Base-by-base conservation (phyloP, 2,888 invertebrate species). In the Lagria hirta region DNA sequence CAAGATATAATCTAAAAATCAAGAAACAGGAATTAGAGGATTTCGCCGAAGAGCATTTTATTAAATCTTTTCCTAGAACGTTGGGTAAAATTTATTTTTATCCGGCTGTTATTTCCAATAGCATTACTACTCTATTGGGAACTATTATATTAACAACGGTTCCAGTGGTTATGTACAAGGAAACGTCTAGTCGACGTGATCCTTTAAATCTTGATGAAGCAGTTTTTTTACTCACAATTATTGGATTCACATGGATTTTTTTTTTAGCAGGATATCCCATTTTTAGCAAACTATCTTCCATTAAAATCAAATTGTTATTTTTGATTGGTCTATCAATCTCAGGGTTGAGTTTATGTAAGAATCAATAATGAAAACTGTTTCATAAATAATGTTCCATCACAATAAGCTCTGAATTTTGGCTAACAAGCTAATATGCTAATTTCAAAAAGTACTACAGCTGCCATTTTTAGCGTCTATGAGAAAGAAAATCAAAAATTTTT, bases 221-320 rank as follows among this genome's bases (percentile, higher is more conserved):
- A n/a, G 48, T 58, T 3, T 58, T 60, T 36, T 28, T 60, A 17
- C 38, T 61, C 18, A 56, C 59, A 0, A 58, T 58, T 15, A 52
- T 58, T 1, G 60, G 60, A 5, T 61, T 62, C 33, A 48, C 60
- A n/a, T 60, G 62, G 60, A 51, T 56, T 23, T 50, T 62, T 29
- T 62, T 58, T 14, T 35, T 62, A 10, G 42, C 60, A 3, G 24
- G 49, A 4, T 40, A 60, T 21, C 60, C 62, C 4, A 28, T 61
- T 20, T 33, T 60, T n/a, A 29, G 49, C 8, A 58, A 51, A 13
- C 43, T 58, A 15, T 52, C 51, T 3, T 42, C 49, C 14, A 27
- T 43, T 10, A 54, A 49, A 37, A 42, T 55, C 7, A 48, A 54
- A 24, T 37, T 50, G 4, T 38, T 52, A 2, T 60, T 55, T 33